Evolutionary conservation across 2,888 invertebrate species (phyloP), one percentile per base, ranked within the genome.

Genomic region (Odontomyia ornata): DNA sequence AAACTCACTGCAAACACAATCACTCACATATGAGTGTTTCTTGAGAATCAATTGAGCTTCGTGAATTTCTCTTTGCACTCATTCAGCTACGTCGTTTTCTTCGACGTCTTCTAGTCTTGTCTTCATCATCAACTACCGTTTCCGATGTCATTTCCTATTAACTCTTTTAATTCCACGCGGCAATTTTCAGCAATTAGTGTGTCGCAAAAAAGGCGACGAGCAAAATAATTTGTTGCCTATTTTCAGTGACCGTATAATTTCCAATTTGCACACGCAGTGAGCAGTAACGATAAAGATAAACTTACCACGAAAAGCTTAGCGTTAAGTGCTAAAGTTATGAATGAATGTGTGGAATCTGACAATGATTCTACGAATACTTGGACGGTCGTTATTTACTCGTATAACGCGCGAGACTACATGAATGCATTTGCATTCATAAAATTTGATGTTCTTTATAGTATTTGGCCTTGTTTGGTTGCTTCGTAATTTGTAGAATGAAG

Each of bases 61-160:
- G 52, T 18, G 52, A 52, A 52, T 9, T 52, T n/a, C n/a, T 36
- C 36, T 52, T 52, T 18, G 13, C 52, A 15, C 52, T 52, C 36
- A 5, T 36, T 36, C 36, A 36, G n/a, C n/a, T 36, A 36, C 36
- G 36, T n/a, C n/a, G n/a, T n/a, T 36, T 36, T 36, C 36, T 36
- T 36, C 36, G 36, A 3, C 5, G 36, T 36, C 9, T 36, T 36
- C 36, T 36, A 36, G 3, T 36, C 36, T 5, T 36, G 36, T 36
- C 36, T 36, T 36, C 9, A 9, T 9, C 36, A 36, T 52, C n/a
- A 52, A 52, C 52, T 52, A 18, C 7, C 13, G 13, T 52, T 52
- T 52, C 52, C 52, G 52, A 52, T 52, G 52, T 4, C 52, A 52
- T 52, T 52, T 52, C 52, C 52, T 52, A 52, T 52, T 52, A 52